A percentile compares a stretch with the other conserved stretches of the same genome.
phyloP scores from a whole-genome alignment of 37 sponge, comb jelly and placozoan genomes.

The Ianthella basta region DNA sequence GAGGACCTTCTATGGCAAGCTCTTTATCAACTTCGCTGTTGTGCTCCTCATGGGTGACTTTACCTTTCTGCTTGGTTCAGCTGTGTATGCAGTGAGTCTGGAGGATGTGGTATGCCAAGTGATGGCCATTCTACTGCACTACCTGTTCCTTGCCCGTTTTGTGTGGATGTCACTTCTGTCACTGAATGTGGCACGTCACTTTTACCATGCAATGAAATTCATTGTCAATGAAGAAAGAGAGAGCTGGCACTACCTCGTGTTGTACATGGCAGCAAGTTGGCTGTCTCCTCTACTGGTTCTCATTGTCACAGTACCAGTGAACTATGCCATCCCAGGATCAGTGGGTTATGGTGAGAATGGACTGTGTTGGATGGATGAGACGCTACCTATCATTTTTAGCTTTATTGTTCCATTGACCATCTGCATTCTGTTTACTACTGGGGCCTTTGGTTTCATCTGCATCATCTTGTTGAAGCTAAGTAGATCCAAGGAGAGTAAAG shows the following conservation, averaged over 20 bases:
- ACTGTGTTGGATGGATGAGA: slow-evolving; percentile 52
- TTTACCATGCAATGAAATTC: slow-evolving; percentile 20
- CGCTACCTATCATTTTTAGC: slow-evolving; percentile 27
- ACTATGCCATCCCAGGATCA: slow-evolving; percentile 26
- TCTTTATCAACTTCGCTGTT: slow-evolving; percentile 47
- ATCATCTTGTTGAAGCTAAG: background rate
- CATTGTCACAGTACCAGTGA: slow-evolving; percentile 25
- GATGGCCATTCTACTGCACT: slow-evolving; percentile 44
- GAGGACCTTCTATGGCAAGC: slow-evolving; percentile 45
- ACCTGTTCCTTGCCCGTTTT: slow-evolving; percentile 51
- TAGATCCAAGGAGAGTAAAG: too few species aligned
- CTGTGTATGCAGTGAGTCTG: background rate
- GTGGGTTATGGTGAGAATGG: slow-evolving; percentile 11
- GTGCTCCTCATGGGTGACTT: slow-evolving; percentile 29
- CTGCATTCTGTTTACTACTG: slow-evolving; percentile 15
- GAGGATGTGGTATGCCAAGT: slow-evolving; percentile 10
- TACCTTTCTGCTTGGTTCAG: slow-evolving; percentile 21
- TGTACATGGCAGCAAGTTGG: slow-evolving; percentile 42
- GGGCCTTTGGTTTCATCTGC: background rate
- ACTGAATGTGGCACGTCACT: slow-evolving; percentile 1
- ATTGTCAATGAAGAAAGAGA: background rate
- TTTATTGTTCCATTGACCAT: slow-evolving; percentile 34
- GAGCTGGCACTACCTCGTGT: background rate
- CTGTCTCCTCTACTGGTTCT: slow-evolving; percentile 20
- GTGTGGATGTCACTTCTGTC: slow-evolving; percentile 50